Conservation (phyloP, 1,140 invertebrate genomes). For the Drosophila saltans region DNA sequence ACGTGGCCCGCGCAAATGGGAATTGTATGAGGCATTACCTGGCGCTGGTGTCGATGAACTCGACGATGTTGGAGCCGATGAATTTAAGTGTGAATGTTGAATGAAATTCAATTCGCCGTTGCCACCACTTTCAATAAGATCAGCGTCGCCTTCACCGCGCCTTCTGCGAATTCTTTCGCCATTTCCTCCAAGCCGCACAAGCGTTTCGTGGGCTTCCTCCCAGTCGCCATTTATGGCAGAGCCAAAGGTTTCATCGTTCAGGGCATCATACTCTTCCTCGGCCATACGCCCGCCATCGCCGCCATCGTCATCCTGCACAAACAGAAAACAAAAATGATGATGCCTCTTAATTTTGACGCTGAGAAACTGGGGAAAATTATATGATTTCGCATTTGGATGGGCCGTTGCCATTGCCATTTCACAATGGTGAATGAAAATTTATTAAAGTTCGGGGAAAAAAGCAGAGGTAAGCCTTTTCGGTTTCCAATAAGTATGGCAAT, state of each 20-base stretch:
- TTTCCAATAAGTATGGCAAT: not conserved
- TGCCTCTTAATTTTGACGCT: constrained; percentile 9
- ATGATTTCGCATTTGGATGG: not conserved
- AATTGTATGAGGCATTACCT: constrained; percentile 25
- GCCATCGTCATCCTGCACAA: constrained; percentile 75
- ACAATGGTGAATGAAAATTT: not conserved
- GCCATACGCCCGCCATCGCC: constrained; percentile 85
- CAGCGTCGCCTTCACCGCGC: constrained; percentile 16
- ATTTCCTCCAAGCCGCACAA: constrained; percentile 75
- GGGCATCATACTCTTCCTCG: constrained; percentile 93
- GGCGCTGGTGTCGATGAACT: constrained; percentile 46
- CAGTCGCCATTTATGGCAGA: constrained; percentile 88
- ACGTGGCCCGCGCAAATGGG: constrained; percentile 30
- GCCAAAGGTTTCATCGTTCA: constrained; percentile 96
- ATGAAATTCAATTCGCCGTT: constrained; percentile 38
- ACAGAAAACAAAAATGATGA: constrained; percentile 18
- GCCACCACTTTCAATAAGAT: constrained; percentile 41
- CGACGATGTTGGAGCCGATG: constrained; percentile 44
- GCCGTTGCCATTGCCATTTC: not conserved
- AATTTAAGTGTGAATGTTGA: constrained; percentile 35
- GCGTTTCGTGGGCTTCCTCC: constrained; percentile 85
- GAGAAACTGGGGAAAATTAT: not conserved
- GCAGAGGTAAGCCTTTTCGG: not conserved
- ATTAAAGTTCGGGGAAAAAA: not conserved
- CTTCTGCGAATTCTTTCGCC: constrained; percentile 57